Conservation (phyloP, 1,140 invertebrate genomes). For the Eumaeus atala region DNA sequence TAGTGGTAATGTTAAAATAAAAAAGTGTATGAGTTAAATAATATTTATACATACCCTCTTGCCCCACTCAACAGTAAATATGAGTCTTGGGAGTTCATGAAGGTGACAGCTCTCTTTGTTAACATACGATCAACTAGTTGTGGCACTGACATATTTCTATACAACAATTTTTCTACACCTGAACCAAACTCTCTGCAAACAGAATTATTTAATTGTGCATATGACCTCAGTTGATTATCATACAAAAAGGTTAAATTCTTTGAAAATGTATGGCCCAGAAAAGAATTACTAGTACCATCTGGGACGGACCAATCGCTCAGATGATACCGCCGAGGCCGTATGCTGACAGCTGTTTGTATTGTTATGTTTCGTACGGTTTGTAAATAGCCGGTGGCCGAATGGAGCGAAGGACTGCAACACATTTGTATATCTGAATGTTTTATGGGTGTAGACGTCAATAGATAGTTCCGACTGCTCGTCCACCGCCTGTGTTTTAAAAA, state of each 20-base stretch:
- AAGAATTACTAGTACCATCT: too few species aligned
- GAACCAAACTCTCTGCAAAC: conserved; percentile 66
- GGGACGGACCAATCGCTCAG: too few species aligned
- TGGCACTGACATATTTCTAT: conserved; percentile 74
- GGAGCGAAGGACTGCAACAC: too few species aligned
- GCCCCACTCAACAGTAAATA: conserved; percentile 72
- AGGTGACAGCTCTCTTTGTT: conserved; percentile 74
- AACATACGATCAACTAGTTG: conserved; percentile 75
- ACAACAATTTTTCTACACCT: conserved; percentile 70
- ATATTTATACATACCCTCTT: conserved; percentile 44
- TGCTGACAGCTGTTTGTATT: too few species aligned
- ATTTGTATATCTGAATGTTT: too few species aligned
- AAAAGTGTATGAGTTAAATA: conserved; percentile 3
- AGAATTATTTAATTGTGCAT: background rate
- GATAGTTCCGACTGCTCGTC: too few species aligned
- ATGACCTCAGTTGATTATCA: background rate
- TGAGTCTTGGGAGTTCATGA: conserved; percentile 68
- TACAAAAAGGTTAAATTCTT: background rate
- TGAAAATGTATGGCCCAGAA: too few species aligned
- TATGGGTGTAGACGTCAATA: too few species aligned
- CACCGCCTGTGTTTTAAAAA: too few species aligned
- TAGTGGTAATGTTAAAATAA: conserved; percentile 7
- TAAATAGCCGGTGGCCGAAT: too few species aligned
- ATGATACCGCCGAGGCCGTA: too few species aligned
- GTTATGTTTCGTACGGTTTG: too few species aligned